Conservation (phyloP, 1,140 invertebrate genomes). For the Drosophila fuyamai region DNA sequence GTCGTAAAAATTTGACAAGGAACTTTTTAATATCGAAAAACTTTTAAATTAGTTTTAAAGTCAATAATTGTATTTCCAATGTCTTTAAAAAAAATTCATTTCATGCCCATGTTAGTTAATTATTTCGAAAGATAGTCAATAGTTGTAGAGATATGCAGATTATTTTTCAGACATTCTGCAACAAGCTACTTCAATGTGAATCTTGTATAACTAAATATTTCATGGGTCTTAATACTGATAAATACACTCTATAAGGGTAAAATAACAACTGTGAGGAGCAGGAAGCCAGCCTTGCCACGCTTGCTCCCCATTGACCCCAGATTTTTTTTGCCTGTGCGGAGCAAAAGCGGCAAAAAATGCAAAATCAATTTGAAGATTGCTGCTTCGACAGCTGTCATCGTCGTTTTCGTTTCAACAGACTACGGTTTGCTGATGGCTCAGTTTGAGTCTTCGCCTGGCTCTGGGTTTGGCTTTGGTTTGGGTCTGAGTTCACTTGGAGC, state of each 20-base stretch:
- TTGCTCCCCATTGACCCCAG: conserved; percentile 55
- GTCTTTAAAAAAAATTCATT: too few species aligned
- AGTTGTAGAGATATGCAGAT: too few species aligned
- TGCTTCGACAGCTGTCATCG: conserved; percentile 50
- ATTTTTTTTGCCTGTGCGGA: conserved; percentile 1
- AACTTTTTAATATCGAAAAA: too few species aligned
- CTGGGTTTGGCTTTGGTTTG: not conserved
- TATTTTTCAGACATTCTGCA: too few species aligned
- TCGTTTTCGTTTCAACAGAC: conserved; percentile 6
- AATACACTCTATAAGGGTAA: conserved; percentile 2
- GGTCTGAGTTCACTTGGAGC: conserved; percentile 34
- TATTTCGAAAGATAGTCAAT: too few species aligned
- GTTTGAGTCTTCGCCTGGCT: conserved; percentile 24
- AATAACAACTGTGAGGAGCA: conserved; percentile 30
- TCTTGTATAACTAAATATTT: too few species aligned
- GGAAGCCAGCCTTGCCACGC: conserved; percentile 58
- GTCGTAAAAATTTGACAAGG: too few species aligned
- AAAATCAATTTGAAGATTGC: conserved; percentile 58
- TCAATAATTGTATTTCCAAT: too few species aligned
- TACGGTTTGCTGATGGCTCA: conserved; percentile 25
- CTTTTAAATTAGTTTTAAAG: too few species aligned
- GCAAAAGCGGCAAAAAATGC: conserved; percentile 30
- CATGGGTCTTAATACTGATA: too few species aligned
- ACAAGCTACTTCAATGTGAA: too few species aligned
- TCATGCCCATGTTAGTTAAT: too few species aligned